Conservation (phyloP, 2,113 vertebrate genomes). For the Forbesichthys papilliferus region DNA sequence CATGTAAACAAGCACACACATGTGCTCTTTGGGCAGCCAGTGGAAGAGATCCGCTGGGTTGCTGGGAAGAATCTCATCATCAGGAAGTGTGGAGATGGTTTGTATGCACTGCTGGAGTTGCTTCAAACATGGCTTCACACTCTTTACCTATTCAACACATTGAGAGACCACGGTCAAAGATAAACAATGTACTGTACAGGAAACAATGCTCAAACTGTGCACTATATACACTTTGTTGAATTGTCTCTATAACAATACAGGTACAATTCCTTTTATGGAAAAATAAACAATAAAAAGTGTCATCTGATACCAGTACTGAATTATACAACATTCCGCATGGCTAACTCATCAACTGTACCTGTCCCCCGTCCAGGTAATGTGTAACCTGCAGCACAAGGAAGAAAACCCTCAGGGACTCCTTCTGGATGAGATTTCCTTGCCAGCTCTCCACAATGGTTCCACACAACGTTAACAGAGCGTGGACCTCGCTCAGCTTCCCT, state of each 20-base stretch:
- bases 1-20: constrained; percentile 99
- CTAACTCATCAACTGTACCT: constrained; percentile 73
- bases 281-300: too few relatives aligned
- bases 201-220: background rate
- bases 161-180: background rate
- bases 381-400: constrained; percentile 98
- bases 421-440: constrained; percentile 99
- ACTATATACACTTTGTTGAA: too few relatives aligned
- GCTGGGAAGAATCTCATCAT: constrained; percentile 96
- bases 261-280: too few relatives aligned
- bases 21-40: constrained; percentile 98
- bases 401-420: constrained; percentile 94
- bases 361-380: constrained; percentile 96
- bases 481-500: constrained; percentile 94
- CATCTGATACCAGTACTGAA: too few relatives aligned
- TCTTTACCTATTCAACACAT: constrained; percentile 63
- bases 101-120: constrained; percentile 99
- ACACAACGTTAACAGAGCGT: constrained; percentile 92
- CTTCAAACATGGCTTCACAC: constrained; percentile 96
- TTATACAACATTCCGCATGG: too few relatives aligned
- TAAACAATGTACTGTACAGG: background rate
- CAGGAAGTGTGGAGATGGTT: constrained; percentile 96
- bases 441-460: constrained; percentile 98
- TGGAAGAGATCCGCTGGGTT: constrained; percentile 98
- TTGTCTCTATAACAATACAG: too few relatives aligned